These are phyloP conservation scores for Pollenia griseotomentosa DNA, from an alignment of 2,888 invertebrate species.

Conservation along the genomic window DNA sequence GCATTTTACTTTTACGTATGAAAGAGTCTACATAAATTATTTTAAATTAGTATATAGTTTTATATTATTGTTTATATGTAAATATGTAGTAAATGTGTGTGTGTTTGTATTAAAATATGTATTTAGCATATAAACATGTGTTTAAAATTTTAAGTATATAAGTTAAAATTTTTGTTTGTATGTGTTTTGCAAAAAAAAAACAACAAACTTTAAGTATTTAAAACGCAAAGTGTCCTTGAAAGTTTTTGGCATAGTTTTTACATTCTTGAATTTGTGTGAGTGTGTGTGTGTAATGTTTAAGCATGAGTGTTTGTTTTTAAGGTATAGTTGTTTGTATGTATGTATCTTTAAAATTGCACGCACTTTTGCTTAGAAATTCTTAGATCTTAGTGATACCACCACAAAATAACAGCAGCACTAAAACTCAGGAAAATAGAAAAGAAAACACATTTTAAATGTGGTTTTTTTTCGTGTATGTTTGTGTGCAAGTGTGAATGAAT, in stretches of 20 bases:
- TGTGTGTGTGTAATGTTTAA: conserved; percentile 41
- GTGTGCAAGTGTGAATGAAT: conserved; percentile 2
- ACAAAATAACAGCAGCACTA: conserved; percentile 48
- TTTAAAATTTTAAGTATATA: conserved; percentile 49
- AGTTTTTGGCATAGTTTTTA: conserved; percentile 84
- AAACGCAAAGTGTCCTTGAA: conserved; percentile 82
- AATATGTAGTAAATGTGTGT: conserved; percentile 7
- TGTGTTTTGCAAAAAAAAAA: conserved; percentile 19
- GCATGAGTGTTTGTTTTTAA: conserved; percentile 37
- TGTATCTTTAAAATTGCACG: conserved; percentile 63
- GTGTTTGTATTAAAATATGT: not conserved
- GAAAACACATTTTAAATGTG: conserved; percentile 66
- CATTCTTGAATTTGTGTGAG: conserved; percentile 54
- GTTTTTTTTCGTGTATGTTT: conserved; percentile 42
- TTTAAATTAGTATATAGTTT: conserved; percentile 57
- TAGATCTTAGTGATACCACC: conserved; percentile 63
- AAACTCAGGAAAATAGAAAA: conserved; percentile 40
- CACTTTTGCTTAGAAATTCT: conserved; percentile 66
- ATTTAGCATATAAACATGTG: conserved; percentile 39
- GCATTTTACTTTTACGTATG: conserved; percentile 61
- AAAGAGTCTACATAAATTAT: conserved; percentile 58
- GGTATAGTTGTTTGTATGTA: conserved; percentile 38
- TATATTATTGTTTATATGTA: conserved; percentile 4
- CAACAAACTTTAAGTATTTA: conserved; percentile 66
- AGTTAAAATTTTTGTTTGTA: conserved; percentile 27